phyloP scores from a whole-genome alignment of 2,113 vertebrate genomes.

The Eonycteris spelaea region DNA sequence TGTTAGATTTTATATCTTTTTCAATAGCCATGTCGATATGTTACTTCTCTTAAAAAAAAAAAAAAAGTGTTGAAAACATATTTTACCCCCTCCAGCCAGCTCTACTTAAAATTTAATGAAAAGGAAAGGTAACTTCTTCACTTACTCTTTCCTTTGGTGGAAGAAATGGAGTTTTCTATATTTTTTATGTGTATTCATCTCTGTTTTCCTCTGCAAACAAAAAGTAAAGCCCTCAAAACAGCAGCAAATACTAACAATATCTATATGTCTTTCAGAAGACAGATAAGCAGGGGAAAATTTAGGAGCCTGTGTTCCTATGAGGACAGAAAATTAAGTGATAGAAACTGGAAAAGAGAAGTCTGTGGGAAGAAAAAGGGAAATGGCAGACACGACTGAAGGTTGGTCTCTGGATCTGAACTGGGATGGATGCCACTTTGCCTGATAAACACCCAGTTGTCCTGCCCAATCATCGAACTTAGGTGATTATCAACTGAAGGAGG shows the following conservation, averaged over 20 bases:
- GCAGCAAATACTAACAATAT: neutral
- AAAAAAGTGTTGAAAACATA: neutral
- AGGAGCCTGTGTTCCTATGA: neutral
- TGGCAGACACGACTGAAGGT: neutral
- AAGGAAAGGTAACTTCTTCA: neutral
- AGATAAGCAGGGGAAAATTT: neutral
- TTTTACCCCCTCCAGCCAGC: neutral
- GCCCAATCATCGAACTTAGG: neutral
- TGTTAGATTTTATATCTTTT: neutral
- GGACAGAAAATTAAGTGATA: neutral
- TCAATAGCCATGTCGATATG: neutral
- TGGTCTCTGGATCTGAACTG: neutral
- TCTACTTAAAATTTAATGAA: neutral
- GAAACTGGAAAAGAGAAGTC: neutral
- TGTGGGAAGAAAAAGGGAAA: neutral
- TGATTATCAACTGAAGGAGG: neutral
- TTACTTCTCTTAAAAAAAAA: neutral
- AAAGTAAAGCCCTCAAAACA: neutral
- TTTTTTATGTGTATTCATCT: slow-evolving; percentile 20
- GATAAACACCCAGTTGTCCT: neutral
- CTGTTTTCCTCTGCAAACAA: neutral
- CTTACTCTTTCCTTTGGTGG: neutral
- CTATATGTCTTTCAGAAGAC: neutral
- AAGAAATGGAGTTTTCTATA: neutral
- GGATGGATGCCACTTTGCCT: neutral